Evolutionary conservation across 1,140 invertebrate genomes (phyloP), one percentile per base, ranked within the genome.

Genomic region (Lerema accius): DNA sequence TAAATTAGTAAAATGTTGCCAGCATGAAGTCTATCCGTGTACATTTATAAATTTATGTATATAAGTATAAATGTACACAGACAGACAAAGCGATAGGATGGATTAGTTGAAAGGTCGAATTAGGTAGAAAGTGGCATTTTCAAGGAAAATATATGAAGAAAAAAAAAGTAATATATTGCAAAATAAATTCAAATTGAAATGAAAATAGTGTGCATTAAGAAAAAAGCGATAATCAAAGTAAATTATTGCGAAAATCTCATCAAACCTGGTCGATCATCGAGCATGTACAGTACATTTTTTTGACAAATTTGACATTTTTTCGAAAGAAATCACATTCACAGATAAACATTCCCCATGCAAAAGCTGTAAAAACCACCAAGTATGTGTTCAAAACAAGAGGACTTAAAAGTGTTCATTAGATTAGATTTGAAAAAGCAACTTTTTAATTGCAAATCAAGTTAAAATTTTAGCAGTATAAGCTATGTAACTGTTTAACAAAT

Each of bases 1-100:
- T 45, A 55, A 76, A 86, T 89, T 84, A 88, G 77, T 82, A 80
- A 80, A 88, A 87, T 86, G 87, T 88, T 90, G 87, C 87, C 87
- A 86, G 69, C 64, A 63, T 55, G 40, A 45, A 59, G 13, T 59
- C 56, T 9, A 3, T 48, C 55, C 13, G 28, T 26, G 35, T 11
- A 37, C 35, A 37, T 4, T 4, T 32, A 32, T 32, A 32, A 4
- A 32, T 23, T 5, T 37, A 11, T 48, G 14, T 14, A 48, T 10
- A 39, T 26, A 37, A n/a, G 13, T 39, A 59, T 13, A 26, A 59
- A 37, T 59, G 35, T 35, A 48, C 32, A 48, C 43, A 48, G 55
- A 46, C 11, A 14, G 55, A 59, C 43, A 19, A 48, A 59, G 32
- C 55, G 42, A 48, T 59, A 58, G 55, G 55, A 58, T 46, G 55